A percentile compares a stretch with the other conserved stretches of the same genome.
Conservation (phyloP, 2,113 vertebrate genomes). For the Lepisosteus oculatus region DNA sequence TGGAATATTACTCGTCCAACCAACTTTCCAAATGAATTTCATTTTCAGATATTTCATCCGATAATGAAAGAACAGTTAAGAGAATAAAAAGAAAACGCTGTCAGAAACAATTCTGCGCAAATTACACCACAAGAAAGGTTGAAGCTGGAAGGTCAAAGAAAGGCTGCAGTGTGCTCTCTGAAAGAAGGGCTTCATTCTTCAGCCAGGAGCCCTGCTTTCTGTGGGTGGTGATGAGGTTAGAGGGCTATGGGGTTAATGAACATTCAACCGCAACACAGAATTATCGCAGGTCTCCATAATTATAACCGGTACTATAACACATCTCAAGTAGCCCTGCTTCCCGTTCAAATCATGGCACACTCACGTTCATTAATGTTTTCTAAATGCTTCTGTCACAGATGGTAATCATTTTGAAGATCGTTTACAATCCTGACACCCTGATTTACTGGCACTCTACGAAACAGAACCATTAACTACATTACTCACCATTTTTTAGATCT, state of each 20-base stretch:
- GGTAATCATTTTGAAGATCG: slow-evolving; percentile 36
- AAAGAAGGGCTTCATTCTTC: slow-evolving; percentile 22
- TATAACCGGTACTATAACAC: slow-evolving; percentile 35
- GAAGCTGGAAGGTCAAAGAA: neutral
- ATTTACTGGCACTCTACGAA: slow-evolving; percentile 39
- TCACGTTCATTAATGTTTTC: slow-evolving; percentile 41
- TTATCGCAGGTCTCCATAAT: slow-evolving; percentile 35
- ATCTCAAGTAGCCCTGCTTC: slow-evolving; percentile 32
- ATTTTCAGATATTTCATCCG: neutral
- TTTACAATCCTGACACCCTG: slow-evolving; percentile 40
- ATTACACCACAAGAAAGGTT: neutral
- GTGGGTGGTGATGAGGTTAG: slow-evolving; percentile 29
- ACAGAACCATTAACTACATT: slow-evolving; percentile 31
- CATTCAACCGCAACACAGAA: slow-evolving; percentile 38
- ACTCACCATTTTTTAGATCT: slow-evolving; percentile 28
- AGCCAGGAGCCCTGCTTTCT: slow-evolving; percentile 14
- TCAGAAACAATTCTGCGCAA: neutral
- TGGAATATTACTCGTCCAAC: neutral
- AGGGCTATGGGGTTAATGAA: slow-evolving; percentile 37
- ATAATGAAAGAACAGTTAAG: neutral
- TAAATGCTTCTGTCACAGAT: slow-evolving; percentile 39
- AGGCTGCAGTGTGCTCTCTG: neutral
- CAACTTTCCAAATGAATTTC: slow-evolving; percentile 6
- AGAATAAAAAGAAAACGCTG: neutral
- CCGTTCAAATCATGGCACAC: slow-evolving; percentile 35